Percentiles rank a stretch among this genome's conserved stretches.
Conservation (phyloP, 2,113 vertebrate genomes). For the Lasiurus borealis region DNA sequence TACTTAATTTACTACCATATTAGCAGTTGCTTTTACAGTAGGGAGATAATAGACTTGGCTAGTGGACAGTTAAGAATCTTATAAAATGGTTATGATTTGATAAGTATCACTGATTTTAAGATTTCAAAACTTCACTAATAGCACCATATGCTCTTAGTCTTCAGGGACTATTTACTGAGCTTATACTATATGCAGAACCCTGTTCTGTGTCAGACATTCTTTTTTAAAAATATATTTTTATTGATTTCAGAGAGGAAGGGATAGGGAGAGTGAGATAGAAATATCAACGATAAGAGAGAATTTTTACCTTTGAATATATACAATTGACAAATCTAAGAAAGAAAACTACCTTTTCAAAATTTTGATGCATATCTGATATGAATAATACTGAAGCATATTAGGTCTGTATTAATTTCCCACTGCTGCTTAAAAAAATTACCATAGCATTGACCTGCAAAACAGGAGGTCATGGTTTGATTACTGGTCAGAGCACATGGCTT, state of each 20-base stretch:
- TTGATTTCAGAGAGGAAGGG: too few relatives aligned
- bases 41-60: neutral
- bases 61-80: neutral
- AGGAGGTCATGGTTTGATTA: too few relatives aligned
- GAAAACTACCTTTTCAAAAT: neutral
- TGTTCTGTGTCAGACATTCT: neutral
- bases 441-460: too few relatives aligned
- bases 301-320: neutral
- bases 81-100: neutral
- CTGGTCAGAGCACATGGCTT: too few relatives aligned
- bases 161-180: neutral
- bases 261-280: too few relatives aligned
- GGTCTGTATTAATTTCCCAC: constrained; percentile 2
- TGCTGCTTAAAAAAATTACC: neutral
- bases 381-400: neutral
- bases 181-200: neutral
- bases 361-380: neutral
- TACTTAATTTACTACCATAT: constrained; percentile 1
- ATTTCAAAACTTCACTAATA: neutral
- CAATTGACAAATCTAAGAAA: neutral
- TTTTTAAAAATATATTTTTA: too few relatives aligned
- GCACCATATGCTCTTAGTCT: neutral
- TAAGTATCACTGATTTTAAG: constrained; percentile 7
- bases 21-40: neutral
- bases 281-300: neutral